Evolutionary conservation across 1,140 invertebrate genomes (phyloP).

Genomic region (Calycopis cecrops): DNA sequence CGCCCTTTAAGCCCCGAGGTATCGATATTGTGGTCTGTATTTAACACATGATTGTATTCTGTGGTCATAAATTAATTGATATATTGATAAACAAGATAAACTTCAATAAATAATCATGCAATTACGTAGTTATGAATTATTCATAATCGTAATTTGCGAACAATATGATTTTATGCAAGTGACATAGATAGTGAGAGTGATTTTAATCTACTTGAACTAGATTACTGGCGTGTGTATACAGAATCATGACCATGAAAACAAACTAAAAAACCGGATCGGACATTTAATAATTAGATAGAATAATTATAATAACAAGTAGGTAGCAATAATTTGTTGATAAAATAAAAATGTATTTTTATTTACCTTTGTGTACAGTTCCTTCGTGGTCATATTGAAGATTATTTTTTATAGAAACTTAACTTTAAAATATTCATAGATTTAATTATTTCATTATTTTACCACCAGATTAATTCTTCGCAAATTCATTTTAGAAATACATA

Average conservation of each 20-base stretch:
- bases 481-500: slow-evolving; percentile 61
- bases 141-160: slow-evolving; percentile 30
- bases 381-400: slow-evolving; percentile 64
- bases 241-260: slow-evolving; percentile 7
- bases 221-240: slow-evolving; percentile 4
- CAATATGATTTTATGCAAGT: slow-evolving; percentile 35
- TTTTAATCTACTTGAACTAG: slow-evolving; percentile 15
- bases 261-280: background rate
- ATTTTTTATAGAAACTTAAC: slow-evolving; percentile 20
- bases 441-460: slow-evolving; percentile 51
- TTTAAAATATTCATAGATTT: slow-evolving; percentile 31
- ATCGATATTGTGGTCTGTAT: too few species aligned
- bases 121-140: slow-evolving; percentile 36
- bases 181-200: slow-evolving; percentile 43
- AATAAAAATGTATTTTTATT: slow-evolving; percentile 34
- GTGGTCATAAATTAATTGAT: background rate
- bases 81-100: slow-evolving; percentile 8
- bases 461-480: slow-evolving; percentile 49
- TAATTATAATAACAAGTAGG: slow-evolving; percentile 20
- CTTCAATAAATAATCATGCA: slow-evolving; percentile 13
- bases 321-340: slow-evolving; percentile 19
- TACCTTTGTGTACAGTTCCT: slow-evolving; percentile 75
- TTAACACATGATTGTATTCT: too few species aligned
- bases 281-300: slow-evolving; percentile 6
- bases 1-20: too few species aligned